Base-by-base conservation (phyloP, 2,113 vertebrate species). In the Clupea harengus region DNA sequence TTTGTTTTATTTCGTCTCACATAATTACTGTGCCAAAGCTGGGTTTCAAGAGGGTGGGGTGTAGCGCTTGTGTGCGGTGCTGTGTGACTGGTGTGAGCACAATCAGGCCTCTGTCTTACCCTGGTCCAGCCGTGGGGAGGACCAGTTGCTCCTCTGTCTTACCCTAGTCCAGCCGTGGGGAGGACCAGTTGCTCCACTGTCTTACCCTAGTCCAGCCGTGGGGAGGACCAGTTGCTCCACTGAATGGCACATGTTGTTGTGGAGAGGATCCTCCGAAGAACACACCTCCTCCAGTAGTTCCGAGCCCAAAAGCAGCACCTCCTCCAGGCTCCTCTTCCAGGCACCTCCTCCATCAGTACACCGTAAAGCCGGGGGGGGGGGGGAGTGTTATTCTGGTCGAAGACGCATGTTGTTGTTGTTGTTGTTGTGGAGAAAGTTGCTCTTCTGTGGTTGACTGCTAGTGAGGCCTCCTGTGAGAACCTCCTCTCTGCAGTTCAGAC, bases 1-100 rank as follows among this genome's bases (percentile, higher is more conserved):
- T 93, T 93, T 94, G 87, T 89, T 92, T 94, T 90, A 94, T 91
- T 94, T 93, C 82, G 91, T 90, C 89, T 82, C 82, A 87, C 85
- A 45, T 90, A 88, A 91, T 93, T 92, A 93, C 90, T 83, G 90
- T 72, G 86, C 81, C 78, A 54, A 44, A 44, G 78, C 86, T 72
- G 64, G 64, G 13, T 72, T 60, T 60, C 7, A 47, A 82, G 84
- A 67, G 83, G 81, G 81, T 88, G 20, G 46, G 87, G 86, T 89
- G 84, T 87, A 90, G 39, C 81, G 78, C 82, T 28, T 4, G 5
- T 60, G 54, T 6, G 82, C 50, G 88, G 90, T 85, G 88, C 87
- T 90, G 57, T 7, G 57, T 82, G 15, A 75, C 82, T 85, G 83
- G 85, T 72, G 84, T 89, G 85, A 86, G 92, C 83, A 85, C 88